Conservation (phyloP, 2,113 vertebrate genomes). For the Daubentonia madagascariensis region DNA sequence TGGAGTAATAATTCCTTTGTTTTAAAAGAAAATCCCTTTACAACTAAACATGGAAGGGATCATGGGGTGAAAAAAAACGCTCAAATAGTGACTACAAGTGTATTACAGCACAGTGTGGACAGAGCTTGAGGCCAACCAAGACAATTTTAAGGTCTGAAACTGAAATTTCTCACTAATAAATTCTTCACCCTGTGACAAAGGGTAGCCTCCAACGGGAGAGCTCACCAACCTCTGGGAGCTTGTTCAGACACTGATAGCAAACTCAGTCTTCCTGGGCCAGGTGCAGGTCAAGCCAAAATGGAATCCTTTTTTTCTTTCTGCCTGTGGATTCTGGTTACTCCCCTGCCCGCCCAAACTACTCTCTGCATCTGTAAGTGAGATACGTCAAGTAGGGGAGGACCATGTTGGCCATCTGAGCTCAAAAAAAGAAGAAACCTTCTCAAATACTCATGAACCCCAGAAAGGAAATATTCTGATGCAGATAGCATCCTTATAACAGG, state of each 20-base stretch:
- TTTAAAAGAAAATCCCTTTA: conserved; percentile 28
- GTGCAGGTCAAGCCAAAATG: conserved; percentile 35
- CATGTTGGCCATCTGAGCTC: neutral
- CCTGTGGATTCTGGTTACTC: conserved; percentile 41
- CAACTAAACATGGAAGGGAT: conserved; percentile 28
- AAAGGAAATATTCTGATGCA: neutral
- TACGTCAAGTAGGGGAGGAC: neutral
- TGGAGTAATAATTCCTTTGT: neutral
- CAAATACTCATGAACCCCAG: neutral
- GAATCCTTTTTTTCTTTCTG: conserved; percentile 37
- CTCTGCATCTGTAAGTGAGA: conserved; percentile 35
- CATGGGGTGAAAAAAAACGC: neutral
- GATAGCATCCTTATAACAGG: neutral
- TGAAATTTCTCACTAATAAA: conserved; percentile 72
- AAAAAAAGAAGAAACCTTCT: neutral
- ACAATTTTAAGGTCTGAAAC: conserved; percentile 67
- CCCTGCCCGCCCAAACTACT: neutral
- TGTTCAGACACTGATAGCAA: conserved; percentile 52
- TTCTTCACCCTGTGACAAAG: conserved; percentile 63
- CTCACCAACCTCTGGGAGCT: conserved; percentile 37
- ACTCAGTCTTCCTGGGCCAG: conserved; percentile 59
- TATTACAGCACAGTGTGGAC: neutral
- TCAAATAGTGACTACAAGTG: neutral
- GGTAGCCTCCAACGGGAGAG: neutral
- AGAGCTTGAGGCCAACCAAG: conserved; percentile 33